Percentiles rank a stretch among this genome's conserved stretches.
These are phyloP conservation scores for Pantherophis vulpinus DNA, from an alignment of 2,797 vertebrate species.

Conservation along the genomic window DNA sequence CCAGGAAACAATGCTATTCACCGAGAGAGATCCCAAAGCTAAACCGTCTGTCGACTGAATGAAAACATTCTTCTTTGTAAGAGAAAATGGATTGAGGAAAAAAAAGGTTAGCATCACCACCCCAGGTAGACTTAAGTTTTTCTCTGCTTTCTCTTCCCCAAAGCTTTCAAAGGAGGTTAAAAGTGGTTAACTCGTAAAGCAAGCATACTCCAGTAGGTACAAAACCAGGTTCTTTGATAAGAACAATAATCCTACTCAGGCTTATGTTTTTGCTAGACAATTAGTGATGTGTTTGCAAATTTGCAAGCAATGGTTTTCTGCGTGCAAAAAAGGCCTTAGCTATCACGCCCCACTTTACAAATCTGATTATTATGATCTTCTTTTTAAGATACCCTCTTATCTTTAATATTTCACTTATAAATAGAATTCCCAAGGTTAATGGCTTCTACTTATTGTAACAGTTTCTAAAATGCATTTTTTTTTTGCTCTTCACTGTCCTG, in stretches of 20 bases:
- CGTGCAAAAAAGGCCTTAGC: not conserved
- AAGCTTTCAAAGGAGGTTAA: constrained; percentile 29
- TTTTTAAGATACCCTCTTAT: not conserved
- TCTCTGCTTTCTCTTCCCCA: constrained; percentile 1
- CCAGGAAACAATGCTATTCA: not conserved
- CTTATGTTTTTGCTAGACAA: constrained; percentile 41
- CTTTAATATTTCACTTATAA: not conserved
- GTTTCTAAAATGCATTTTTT: not conserved
- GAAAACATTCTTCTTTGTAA: constrained; percentile 24
- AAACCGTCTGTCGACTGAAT: constrained; percentile 28
- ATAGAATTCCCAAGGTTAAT: not conserved
- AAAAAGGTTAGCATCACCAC: not conserved
- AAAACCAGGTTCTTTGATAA: constrained; percentile 43
- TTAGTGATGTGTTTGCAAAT: constrained; percentile 48
- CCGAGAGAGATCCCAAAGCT: constrained; percentile 32
- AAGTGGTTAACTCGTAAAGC: constrained; percentile 30
- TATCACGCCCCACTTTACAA: not conserved
- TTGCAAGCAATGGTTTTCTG: not conserved
- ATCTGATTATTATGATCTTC: constrained; percentile 38
- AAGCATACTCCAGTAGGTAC: constrained; percentile 8
- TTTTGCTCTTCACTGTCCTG: not conserved
- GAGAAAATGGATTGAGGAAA: not conserved
- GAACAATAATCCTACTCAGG: constrained; percentile 33
- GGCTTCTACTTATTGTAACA: not conserved
- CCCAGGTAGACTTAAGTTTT: not conserved